Percentiles rank a stretch among this genome's conserved stretches.
Evolutionary conservation across 2,113 vertebrate species (phyloP).

Genomic region (Typhlomys cinereus): DNA sequence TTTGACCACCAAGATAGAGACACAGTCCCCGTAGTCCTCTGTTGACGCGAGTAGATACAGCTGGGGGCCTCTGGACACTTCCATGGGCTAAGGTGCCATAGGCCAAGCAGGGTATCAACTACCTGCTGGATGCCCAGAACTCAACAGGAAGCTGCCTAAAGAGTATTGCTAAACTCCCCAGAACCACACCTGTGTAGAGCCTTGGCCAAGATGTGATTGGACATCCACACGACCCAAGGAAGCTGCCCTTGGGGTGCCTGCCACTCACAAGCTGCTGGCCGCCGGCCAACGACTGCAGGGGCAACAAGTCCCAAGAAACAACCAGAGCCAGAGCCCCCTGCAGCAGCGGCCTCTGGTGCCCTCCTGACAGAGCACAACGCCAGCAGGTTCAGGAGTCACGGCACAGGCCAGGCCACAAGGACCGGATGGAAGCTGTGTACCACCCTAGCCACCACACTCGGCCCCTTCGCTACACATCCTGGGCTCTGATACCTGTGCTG

Average conservation of each 20-base stretch:
- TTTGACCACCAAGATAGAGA: not conserved
- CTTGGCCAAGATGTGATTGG: not conserved
- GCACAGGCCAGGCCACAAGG: not conserved
- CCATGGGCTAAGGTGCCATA: not conserved
- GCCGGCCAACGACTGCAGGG: not conserved
- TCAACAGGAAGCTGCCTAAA: not conserved
- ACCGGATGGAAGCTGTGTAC: not conserved
- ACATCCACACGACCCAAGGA: not conserved
- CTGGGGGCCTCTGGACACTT: not conserved
- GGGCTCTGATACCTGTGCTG: not conserved
- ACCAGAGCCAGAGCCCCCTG: not conserved
- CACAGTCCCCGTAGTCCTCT: not conserved
- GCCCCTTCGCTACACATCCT: not conserved
- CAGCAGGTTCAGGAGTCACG: not conserved
- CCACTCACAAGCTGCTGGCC: not conserved
- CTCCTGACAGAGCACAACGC: not conserved
- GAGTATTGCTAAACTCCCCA: not conserved
- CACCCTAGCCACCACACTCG: rapidly evolving
- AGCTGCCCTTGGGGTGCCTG: not conserved
- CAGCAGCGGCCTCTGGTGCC: not conserved
- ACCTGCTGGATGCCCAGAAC: rapidly evolving
- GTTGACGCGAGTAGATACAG: not conserved
- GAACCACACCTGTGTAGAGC: not conserved
- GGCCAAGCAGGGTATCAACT: not conserved
- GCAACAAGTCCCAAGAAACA: not conserved